Evolutionary conservation across 2,113 vertebrate genomes (phyloP).

Genomic region (Eudorcas thomsonii): DNA sequence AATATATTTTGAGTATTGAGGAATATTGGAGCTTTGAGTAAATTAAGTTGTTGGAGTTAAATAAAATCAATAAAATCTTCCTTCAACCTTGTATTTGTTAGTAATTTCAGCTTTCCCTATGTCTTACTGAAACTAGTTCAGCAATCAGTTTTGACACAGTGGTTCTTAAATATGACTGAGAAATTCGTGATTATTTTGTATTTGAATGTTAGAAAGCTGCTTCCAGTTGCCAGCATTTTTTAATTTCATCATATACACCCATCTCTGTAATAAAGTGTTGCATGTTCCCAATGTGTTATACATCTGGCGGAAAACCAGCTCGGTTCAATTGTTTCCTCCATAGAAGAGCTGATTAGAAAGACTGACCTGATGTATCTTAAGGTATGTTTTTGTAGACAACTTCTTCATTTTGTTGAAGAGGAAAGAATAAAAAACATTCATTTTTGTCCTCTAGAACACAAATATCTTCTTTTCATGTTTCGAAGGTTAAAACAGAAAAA

Average conservation of each 20-base stretch:
- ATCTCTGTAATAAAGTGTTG: conserved; percentile 31
- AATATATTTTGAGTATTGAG: conserved; percentile 30
- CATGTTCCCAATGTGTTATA: background rate
- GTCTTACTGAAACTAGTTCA: background rate
- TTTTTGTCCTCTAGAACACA: background rate
- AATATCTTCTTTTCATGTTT: background rate
- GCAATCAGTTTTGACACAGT: background rate
- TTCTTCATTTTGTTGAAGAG: conserved; percentile 43
- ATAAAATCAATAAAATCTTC: background rate
- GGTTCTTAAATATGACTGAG: background rate
- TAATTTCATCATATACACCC: background rate
- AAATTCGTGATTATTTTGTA: background rate
- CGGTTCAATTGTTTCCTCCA: conserved; percentile 3
- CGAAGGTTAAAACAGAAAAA: conserved; percentile 14
- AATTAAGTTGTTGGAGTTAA: conserved; percentile 39
- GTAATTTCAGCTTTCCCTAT: background rate
- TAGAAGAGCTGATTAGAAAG: conserved; percentile 31
- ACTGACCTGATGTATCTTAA: conserved; percentile 3
- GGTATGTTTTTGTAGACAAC: conserved; percentile 32
- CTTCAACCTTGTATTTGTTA: background rate
- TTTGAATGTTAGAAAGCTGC: conserved; percentile 9
- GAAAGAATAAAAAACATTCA: conserved; percentile 5
- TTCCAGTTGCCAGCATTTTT: conserved; percentile 25
- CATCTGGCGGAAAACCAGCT: background rate
- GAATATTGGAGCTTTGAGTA: background rate